These are phyloP conservation scores for Datnioides undecimradiatus DNA, from an alignment of 2,113 vertebrate genomes.

Conservation along the genomic window DNA sequence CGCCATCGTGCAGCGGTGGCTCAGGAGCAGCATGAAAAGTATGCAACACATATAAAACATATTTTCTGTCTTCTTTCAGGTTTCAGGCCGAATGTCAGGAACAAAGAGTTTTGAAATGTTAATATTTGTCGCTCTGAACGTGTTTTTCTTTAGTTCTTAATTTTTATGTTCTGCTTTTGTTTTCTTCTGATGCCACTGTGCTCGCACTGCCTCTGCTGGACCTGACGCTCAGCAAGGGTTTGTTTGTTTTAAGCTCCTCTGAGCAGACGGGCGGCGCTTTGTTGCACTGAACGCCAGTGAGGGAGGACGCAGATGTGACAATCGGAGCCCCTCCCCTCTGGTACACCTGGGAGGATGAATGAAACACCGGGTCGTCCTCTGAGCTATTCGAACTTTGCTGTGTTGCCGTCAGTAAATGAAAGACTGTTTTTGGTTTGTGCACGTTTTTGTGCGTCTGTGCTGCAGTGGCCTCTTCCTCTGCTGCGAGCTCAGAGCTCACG, in stretches of 20 bases:
- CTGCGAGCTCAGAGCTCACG: not conserved
- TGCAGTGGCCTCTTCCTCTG: not conserved
- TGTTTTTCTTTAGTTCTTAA: no score
- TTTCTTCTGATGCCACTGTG: not conserved
- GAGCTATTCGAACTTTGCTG: not conserved
- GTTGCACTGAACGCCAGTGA: not conserved
- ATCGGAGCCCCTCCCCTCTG: not conserved
- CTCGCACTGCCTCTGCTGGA: not conserved
- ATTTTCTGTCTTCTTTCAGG: no score
- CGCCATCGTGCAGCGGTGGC: no score
- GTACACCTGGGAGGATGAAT: not conserved
- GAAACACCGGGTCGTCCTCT: not conserved
- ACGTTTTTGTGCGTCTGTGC: not conserved
- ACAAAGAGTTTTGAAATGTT: no score
- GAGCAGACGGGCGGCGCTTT: not conserved
- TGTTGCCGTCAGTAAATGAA: not conserved
- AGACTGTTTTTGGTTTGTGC: not conserved
- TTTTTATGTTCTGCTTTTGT: no score
- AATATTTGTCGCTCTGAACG: no score
- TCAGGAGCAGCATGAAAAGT: no score
- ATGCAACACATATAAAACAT: no score
- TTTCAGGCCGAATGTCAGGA: no score
- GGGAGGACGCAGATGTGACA: not conserved
- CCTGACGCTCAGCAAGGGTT: not conserved
- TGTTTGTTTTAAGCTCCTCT: conserved; percentile 19